These are phyloP conservation scores for Serilophus lunatus DNA, from an alignment of 2,113 vertebrate genomes.

Conservation along the genomic window DNA sequence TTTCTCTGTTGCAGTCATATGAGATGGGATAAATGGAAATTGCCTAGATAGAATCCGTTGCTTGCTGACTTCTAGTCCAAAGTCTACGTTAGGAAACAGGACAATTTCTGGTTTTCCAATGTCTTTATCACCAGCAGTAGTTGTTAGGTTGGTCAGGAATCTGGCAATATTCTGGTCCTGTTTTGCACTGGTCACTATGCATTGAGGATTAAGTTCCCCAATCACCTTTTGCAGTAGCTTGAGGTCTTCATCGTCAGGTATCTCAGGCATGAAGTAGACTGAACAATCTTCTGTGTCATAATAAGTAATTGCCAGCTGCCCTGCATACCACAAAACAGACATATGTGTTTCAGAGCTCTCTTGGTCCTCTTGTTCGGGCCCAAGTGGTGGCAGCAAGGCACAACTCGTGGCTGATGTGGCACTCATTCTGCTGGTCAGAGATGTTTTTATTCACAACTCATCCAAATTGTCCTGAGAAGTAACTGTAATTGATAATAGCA, in stretches of 20 bases:
- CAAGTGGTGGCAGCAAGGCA: background rate
- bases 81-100: constrained; percentile 87
- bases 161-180: constrained; percentile 83
- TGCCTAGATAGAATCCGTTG: constrained; percentile 87
- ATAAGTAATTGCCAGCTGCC: constrained; percentile 84
- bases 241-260: constrained; percentile 80
- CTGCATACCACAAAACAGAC: constrained; percentile 82
- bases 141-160: constrained; percentile 78
- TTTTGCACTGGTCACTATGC: constrained; percentile 90
- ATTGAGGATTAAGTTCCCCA: constrained; percentile 81
- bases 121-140: constrained; percentile 54
- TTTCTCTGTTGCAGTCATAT: constrained; percentile 84
- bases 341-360: constrained; percentile 75
- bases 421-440: constrained; percentile 35
- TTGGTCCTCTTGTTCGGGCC: background rate
- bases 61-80: constrained; percentile 90
- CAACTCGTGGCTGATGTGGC: background rate
- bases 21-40: constrained; percentile 84
- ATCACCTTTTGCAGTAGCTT: constrained; percentile 84
- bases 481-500: background rate
- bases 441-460: background rate
- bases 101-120: constrained; percentile 79
- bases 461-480: background rate
- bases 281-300: constrained; percentile 86
- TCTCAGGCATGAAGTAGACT: constrained; percentile 87